Conservation (phyloP, 2,113 vertebrate species). For the Silurus glanis region DNA sequence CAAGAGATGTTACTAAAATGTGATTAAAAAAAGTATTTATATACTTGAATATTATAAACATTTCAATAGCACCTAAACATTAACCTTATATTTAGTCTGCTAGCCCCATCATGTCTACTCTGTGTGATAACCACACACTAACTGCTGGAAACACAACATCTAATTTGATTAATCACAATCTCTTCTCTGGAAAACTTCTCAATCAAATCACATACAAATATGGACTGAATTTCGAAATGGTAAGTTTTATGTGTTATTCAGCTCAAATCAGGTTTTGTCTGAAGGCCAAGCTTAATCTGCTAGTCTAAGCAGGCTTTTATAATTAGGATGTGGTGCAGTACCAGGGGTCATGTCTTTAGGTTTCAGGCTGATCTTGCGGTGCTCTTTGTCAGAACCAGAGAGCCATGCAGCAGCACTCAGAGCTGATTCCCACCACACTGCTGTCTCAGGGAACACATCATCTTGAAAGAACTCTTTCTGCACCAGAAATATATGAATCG, state of each 20-base stretch:
- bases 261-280: not conserved
- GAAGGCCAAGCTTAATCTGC: not conserved
- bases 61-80: not conserved
- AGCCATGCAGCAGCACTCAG: conserved; percentile 80
- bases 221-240: not conserved
- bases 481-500: not conserved
- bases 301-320: not conserved
- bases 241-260: not conserved
- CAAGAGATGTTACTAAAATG: not conserved
- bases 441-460: conserved; percentile 82
- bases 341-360: conserved; percentile 87
- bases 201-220: not conserved
- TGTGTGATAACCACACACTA: not conserved
- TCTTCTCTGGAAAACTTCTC: not conserved
- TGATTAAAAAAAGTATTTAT: not conserved
- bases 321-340: conserved; percentile 53
- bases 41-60: not conserved
- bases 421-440: conserved; percentile 80
- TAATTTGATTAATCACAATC: not conserved
- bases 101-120: not conserved
- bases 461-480: conserved; percentile 99
- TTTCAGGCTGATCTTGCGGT: conserved; percentile 75
- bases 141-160: not conserved
- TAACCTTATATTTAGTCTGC: not conserved
- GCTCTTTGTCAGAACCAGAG: conserved; percentile 73